Conservation (phyloP, 2,797 vertebrate species). For the Lerista edwardsae region DNA sequence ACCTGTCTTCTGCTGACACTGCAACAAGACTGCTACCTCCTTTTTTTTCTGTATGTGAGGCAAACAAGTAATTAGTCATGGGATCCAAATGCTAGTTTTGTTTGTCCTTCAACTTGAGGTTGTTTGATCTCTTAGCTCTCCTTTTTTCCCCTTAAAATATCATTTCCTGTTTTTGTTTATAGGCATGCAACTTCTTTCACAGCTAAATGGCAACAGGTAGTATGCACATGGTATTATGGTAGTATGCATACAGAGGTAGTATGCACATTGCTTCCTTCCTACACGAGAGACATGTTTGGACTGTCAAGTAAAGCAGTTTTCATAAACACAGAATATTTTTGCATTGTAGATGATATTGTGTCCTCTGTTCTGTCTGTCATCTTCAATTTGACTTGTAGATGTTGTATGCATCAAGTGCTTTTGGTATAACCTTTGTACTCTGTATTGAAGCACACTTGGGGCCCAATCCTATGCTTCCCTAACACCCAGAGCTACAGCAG, state of each 20-base stretch:
- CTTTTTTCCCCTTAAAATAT: background rate
- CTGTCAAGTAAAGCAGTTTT: background rate
- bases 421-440: background rate
- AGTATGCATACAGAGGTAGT: too few relatives aligned
- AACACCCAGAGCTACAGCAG: too few relatives aligned
- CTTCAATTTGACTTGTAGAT: background rate
- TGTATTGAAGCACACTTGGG: background rate
- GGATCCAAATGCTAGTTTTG: background rate
- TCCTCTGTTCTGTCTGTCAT: background rate
- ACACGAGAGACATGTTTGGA: background rate
- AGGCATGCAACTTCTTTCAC: background rate
- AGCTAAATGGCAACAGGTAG: background rate
- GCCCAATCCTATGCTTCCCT: too few relatives aligned
- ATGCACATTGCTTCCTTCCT: background rate
- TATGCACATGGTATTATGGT: background rate
- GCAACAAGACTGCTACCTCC: background rate
- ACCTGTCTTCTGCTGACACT: background rate
- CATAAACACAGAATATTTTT: background rate
- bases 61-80: slow-evolving; percentile 2
- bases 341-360: background rate
- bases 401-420: background rate
- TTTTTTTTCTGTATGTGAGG: background rate
- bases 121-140: background rate
- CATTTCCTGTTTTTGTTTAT: background rate
- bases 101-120: background rate